Percentiles rank a stretch among this genome's conserved stretches.
Conservation (phyloP, 2,797 vertebrate species). For the Dromococcyx pavoninus region DNA sequence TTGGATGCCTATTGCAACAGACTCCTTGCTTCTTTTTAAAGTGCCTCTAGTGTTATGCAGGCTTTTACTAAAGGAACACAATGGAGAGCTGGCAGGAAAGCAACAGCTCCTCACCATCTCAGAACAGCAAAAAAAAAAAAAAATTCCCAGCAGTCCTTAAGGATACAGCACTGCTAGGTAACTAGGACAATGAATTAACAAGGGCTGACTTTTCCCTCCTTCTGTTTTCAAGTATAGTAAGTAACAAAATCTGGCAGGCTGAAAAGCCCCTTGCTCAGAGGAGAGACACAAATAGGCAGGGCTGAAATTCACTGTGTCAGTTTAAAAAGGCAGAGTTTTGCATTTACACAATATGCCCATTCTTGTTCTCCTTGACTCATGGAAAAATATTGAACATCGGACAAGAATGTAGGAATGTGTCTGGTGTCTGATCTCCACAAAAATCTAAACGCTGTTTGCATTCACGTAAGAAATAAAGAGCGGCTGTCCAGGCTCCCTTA, state of each 20-base stretch:
- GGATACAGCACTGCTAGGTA: conserved; percentile 37
- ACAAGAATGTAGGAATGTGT: conserved; percentile 68
- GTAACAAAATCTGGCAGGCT: conserved; percentile 33
- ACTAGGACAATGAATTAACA: conserved; percentile 49
- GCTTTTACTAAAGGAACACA: conserved; percentile 35
- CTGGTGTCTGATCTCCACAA: conserved; percentile 63
- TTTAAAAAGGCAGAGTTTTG: conserved; percentile 64
- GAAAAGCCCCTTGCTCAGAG: conserved; percentile 9
- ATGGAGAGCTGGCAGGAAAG: conserved; percentile 43
- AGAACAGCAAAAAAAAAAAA: background rate
- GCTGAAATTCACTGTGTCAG: conserved; percentile 42
- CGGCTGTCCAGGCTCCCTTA: conserved; percentile 3
- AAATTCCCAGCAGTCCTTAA: background rate
- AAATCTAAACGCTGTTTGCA: conserved; percentile 52
- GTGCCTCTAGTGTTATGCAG: conserved; percentile 18
- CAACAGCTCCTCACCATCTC: conserved; percentile 7
- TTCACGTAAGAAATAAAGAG: conserved; percentile 38
- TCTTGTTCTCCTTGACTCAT: conserved; percentile 66
- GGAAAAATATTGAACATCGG: conserved; percentile 68
- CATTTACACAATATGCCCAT: conserved; percentile 53
- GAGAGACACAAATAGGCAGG: conserved; percentile 36
- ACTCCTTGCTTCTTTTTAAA: conserved; percentile 19
- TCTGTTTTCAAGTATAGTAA: conserved; percentile 40
- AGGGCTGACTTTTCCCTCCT: conserved; percentile 44
- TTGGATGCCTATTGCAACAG: conserved; percentile 55